Evolutionary conservation across 2,888 invertebrate genomes (phyloP).

Genomic region (Eupithecia tripunctaria): DNA sequence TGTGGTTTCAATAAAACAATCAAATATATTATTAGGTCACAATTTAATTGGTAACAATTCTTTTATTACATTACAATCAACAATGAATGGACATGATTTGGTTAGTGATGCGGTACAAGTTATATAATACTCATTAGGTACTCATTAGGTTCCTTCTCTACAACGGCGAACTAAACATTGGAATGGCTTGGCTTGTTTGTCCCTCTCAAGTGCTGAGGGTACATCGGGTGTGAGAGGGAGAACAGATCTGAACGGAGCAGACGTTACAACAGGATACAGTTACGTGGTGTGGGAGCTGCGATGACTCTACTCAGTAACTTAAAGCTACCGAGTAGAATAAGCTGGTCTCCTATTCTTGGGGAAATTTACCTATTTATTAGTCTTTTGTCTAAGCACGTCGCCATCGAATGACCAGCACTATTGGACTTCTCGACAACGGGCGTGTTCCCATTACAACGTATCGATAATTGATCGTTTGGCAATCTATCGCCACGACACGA

Average conservation of each 20-base stretch:
- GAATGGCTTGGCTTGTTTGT: neutral
- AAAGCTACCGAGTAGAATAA: neutral
- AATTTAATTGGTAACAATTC: constrained; percentile 59
- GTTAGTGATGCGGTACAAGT: constrained; percentile 44
- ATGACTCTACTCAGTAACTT: neutral
- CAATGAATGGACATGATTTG: constrained; percentile 60
- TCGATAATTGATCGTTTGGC: too few species aligned
- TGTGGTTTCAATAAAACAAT: constrained; percentile 36
- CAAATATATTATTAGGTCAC: constrained; percentile 50
- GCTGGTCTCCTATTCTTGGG: neutral
- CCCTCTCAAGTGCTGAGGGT: neutral
- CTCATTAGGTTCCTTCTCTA: neutral
- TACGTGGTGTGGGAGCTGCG: neutral
- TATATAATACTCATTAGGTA: neutral
- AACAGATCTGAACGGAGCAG: neutral
- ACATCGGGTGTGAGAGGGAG: neutral
- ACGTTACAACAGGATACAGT: neutral
- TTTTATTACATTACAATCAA: constrained; percentile 51
- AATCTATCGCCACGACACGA: too few species aligned
- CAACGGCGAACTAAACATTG: neutral
- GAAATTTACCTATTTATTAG: neutral
- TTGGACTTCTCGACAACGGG: neutral
- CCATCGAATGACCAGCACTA: neutral
- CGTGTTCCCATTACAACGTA: too few species aligned
- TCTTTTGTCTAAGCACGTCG: neutral